phyloP scores from a whole-genome alignment of 2,797 vertebrate genomes.

The Gambusia yucatana region DNA sequence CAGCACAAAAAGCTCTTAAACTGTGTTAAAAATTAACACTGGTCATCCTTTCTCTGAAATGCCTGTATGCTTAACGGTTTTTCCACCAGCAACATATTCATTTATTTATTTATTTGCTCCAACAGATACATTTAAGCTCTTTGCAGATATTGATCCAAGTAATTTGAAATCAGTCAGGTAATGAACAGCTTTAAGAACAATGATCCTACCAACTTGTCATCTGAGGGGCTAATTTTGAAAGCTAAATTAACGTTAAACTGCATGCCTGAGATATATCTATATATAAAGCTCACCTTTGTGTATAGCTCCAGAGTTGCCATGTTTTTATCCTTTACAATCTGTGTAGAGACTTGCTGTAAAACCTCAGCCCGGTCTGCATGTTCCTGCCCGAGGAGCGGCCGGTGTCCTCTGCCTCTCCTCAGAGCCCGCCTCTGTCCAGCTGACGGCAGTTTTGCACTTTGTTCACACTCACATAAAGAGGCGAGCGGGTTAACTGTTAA shows the following conservation, averaged over 20 bases:
- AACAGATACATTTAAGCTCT: background rate
- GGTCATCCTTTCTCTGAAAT: constrained; percentile 60
- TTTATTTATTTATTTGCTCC: background rate
- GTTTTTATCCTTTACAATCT: constrained; percentile 15
- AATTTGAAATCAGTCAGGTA: background rate
- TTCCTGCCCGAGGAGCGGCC: constrained; percentile 11
- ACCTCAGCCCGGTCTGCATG: background rate
- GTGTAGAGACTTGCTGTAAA: background rate
- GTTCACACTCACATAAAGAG: constrained; percentile 62
- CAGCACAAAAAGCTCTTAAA: constrained; percentile 81
- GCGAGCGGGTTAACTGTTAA: constrained; percentile 83
- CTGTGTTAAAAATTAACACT: constrained; percentile 84
- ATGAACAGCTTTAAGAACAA: background rate
- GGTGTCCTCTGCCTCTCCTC: constrained; percentile 32
- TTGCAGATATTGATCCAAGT: background rate
- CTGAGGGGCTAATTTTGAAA: background rate
- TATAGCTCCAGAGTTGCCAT: constrained; percentile 82
- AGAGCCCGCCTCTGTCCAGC: constrained; percentile 21
- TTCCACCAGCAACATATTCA: constrained; percentile 3
- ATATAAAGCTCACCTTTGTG: constrained; percentile 74
- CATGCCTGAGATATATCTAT: background rate
- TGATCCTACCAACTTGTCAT: background rate
- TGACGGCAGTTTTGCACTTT: constrained; percentile 77
- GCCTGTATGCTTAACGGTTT: constrained; percentile 56
- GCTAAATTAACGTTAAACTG: background rate